A percentile compares a stretch with the other conserved stretches of the same genome.
Evolutionary conservation across 2,888 invertebrate species (phyloP).

Genomic region (Calameuta pallipes): DNA sequence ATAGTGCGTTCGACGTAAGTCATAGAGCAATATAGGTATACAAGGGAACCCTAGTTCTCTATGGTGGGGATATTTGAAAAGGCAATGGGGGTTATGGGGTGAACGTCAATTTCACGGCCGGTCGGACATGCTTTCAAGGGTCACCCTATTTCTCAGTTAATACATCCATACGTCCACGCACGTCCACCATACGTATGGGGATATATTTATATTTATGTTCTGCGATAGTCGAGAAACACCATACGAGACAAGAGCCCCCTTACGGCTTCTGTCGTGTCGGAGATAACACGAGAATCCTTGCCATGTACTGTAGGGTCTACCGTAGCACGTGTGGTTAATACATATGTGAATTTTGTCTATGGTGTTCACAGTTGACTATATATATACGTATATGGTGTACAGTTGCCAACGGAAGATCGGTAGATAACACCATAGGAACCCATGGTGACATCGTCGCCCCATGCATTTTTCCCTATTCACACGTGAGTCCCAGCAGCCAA

Average conservation of each 20-base stretch:
- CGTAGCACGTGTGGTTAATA: not conserved
- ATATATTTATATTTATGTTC: conserved; percentile 61
- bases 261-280: not conserved
- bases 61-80: not conserved
- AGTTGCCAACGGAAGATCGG: not conserved
- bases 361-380: not conserved
- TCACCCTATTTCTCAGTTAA: conserved; percentile 32
- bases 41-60: not conserved
- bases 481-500: not conserved
- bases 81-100: conserved; percentile 31
- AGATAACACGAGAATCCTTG: not conserved
- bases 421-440: not conserved
- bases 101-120: conserved; percentile 63
- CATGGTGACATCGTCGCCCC: not conserved
- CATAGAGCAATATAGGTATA: not conserved
- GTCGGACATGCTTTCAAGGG: conserved; percentile 45
- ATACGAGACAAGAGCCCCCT: not conserved
- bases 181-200: conserved; percentile 21
- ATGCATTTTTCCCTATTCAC: not conserved
- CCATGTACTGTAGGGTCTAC: not conserved
- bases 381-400: not conserved
- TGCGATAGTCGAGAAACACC: conserved; percentile 46
- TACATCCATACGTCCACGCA: conserved; percentile 23
- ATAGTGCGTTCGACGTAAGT: not conserved
- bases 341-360: not conserved